A percentile compares a stretch with the other conserved stretches of the same genome.
phyloP scores from a whole-genome alignment of 1,140 invertebrate species.

The Eriocheir sinensis region DNA sequence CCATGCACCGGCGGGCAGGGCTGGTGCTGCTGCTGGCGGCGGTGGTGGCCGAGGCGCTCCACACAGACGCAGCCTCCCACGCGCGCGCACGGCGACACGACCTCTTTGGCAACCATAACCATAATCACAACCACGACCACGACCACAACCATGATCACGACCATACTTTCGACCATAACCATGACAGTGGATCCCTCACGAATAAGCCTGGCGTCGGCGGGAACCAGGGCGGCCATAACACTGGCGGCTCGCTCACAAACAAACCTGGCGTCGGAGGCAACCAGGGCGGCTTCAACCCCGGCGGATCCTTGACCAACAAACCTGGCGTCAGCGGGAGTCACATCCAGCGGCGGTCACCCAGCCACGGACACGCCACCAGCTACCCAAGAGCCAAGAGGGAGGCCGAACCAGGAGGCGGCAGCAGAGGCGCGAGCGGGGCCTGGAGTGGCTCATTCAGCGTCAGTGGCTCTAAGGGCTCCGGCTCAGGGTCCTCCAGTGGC shows the following conservation, averaged over 20 bases:
- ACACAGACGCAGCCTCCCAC: not conserved
- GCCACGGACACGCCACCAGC: not conserved
- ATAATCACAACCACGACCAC: conserved; percentile 13
- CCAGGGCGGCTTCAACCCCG: not conserved
- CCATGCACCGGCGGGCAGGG: not conserved
- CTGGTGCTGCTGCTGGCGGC: not conserved
- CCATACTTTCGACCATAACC: not conserved
- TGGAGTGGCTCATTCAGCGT: not conserved
- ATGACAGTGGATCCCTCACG: not conserved
- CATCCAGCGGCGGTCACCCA: not conserved
- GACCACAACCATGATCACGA: conserved; percentile 15
- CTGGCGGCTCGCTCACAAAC: not conserved
- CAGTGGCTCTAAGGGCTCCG: not conserved
- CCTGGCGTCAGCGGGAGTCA: not conserved
- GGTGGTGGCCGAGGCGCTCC: not conserved
- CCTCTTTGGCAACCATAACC: not conserved
- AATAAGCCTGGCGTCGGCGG: conserved; percentile 4
- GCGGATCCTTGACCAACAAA: not conserved
- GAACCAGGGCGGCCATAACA: too few relatives aligned
- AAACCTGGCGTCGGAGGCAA: not conserved
- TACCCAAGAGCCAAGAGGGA: not conserved
- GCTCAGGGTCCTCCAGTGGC: not conserved
- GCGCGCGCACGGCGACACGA: not conserved
- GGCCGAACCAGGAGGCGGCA: not conserved
- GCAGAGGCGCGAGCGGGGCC: not conserved